phyloP scores from a whole-genome alignment of 2,888 invertebrate species.

The Pherbina coryleti region DNA sequence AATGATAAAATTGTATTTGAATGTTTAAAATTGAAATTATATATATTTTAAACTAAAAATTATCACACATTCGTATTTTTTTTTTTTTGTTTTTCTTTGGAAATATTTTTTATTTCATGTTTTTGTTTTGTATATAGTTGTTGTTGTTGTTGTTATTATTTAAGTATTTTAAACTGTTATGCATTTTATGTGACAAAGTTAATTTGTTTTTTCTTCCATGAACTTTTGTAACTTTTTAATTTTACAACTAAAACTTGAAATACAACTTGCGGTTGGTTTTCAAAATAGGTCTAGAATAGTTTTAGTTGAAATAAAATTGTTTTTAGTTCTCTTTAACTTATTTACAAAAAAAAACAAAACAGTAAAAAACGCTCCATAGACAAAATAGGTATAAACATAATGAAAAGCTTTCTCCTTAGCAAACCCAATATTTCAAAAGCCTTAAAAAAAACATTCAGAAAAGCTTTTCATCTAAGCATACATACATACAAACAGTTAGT shows the following conservation, averaged over 20 bases:
- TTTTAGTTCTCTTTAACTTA: too few relatives aligned
- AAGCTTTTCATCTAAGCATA: too few relatives aligned
- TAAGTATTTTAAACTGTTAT: neutral
- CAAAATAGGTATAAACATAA: too few relatives aligned
- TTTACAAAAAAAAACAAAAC: too few relatives aligned
- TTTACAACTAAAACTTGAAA: neutral
- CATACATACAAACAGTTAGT: too few relatives aligned
- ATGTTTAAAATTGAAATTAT: constrained; percentile 34
- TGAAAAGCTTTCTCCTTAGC: too few relatives aligned
- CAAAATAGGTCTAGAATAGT: neutral
- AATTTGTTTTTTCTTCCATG: constrained; percentile 23
- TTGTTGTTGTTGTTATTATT: neutral
- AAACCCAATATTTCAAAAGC: too few relatives aligned
- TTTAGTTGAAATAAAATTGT: too few relatives aligned
- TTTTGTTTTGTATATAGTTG: constrained; percentile 25
- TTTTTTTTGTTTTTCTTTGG: constrained; percentile 34
- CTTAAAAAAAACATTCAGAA: too few relatives aligned
- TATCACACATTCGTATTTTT: constrained; percentile 53
- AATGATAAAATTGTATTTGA: constrained; percentile 14
- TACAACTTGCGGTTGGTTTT: neutral
- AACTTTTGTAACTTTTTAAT: neutral
- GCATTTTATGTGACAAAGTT: constrained; percentile 21
- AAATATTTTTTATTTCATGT: constrained; percentile 19
- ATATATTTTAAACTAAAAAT: constrained; percentile 33
- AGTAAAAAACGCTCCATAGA: too few relatives aligned